phyloP scores from a whole-genome alignment of 1,140 invertebrate species.

The Drosophila kepulauana region DNA sequence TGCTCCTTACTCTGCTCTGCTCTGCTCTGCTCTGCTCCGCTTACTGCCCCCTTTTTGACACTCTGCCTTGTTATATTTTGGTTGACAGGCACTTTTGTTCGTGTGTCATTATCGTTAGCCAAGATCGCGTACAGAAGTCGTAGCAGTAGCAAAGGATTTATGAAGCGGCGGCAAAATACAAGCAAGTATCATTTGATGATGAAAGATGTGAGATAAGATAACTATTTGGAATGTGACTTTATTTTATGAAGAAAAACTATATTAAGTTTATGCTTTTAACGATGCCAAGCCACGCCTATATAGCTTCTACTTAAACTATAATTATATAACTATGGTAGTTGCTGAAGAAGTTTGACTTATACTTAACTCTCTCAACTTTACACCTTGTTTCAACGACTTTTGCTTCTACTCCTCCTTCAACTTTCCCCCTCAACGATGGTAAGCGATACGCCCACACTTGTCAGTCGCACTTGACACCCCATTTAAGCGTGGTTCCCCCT shows the following conservation, averaged over 20 bases:
- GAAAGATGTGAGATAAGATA: slow-evolving; percentile 26
- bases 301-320: background rate
- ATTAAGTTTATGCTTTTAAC: background rate
- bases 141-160: slow-evolving; percentile 50
- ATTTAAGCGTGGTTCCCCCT: slow-evolving; percentile 1
- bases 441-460: slow-evolving; percentile 70
- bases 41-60: slow-evolving; percentile 67
- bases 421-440: slow-evolving; percentile 33
- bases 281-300: background rate
- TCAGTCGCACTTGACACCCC: slow-evolving; percentile 46
- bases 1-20: slow-evolving; percentile 13
- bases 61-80: slow-evolving; percentile 55
- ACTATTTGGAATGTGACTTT: background rate
- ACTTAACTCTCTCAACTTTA: background rate
- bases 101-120: slow-evolving; percentile 72
- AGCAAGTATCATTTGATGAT: slow-evolving; percentile 35
- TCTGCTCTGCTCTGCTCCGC: slow-evolving; percentile 18
- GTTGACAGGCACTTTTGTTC: slow-evolving; percentile 75
- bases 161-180: slow-evolving; percentile 49
- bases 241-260: background rate
- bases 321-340: background rate
- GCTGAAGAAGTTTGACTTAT: background rate
- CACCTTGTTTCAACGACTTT: background rate
- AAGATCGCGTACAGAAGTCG: slow-evolving; percentile 29
- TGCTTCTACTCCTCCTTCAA: background rate